These are phyloP conservation scores for Rhyacichthys aspro DNA, from an alignment of 2,797 vertebrate genomes.

Conservation along the genomic window DNA sequence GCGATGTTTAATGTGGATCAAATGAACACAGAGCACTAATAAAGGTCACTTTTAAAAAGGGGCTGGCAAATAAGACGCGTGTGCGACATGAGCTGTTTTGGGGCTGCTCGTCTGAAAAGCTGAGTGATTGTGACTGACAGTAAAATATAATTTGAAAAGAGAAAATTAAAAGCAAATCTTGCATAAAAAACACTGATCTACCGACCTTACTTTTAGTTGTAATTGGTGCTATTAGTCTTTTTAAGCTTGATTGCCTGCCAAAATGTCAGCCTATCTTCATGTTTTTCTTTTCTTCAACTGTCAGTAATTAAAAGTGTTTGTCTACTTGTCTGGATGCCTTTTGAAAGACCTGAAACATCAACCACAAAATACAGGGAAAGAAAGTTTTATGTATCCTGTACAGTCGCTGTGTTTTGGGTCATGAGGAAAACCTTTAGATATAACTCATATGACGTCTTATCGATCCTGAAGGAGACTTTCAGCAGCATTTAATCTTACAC, in stretches of 20 bases:
- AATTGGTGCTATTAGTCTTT: slow-evolving; percentile 76
- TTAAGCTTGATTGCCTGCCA: slow-evolving; percentile 68
- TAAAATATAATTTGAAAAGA: slow-evolving; percentile 25
- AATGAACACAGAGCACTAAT: neutral
- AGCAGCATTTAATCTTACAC: neutral
- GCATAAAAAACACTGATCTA: slow-evolving; percentile 58
- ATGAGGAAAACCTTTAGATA: slow-evolving; percentile 37
- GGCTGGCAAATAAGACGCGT: neutral
- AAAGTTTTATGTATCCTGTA: neutral
- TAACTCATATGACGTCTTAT: slow-evolving; percentile 31
- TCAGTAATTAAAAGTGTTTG: slow-evolving; percentile 67
- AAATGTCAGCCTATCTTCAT: slow-evolving; percentile 63
- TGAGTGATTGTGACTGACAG: slow-evolving; percentile 20
- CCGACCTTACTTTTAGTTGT: slow-evolving; percentile 59
- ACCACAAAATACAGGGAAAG: neutral
- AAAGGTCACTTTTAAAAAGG: neutral
- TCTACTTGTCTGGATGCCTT: slow-evolving; percentile 41
- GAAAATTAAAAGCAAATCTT: slow-evolving; percentile 28
- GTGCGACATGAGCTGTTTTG: neutral
- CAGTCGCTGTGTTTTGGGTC: slow-evolving; percentile 8
- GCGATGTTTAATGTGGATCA: slow-evolving; percentile 3
- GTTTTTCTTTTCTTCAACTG: slow-evolving; percentile 32
- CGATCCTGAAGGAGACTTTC: slow-evolving; percentile 20
- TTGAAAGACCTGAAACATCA: slow-evolving; percentile 15
- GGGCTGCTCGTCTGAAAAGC: neutral